These are phyloP conservation scores for Acheta domesticus DNA, from an alignment of 2,888 invertebrate genomes.

Conservation along the genomic window DNA sequence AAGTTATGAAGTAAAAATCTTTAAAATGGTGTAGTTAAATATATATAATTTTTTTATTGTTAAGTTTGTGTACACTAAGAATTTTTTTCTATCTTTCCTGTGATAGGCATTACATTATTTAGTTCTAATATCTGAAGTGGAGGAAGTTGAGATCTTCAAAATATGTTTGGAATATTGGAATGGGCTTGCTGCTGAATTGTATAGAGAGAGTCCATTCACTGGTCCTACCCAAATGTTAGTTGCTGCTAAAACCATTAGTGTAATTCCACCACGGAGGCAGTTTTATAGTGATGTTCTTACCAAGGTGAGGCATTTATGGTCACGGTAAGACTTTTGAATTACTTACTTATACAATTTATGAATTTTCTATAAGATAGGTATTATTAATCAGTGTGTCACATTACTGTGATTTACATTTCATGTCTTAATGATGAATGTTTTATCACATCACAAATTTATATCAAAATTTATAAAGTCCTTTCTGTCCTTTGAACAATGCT, in stretches of 20 bases:
- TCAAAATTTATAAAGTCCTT: no score
- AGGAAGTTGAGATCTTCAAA: constrained; percentile 99
- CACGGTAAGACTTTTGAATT: no score
- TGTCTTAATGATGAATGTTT: not conserved
- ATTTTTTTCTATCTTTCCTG: constrained; percentile 21
- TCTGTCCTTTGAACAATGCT: no score
- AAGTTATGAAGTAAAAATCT: no score
- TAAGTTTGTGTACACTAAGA: no score
- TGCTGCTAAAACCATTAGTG: constrained; percentile 41
- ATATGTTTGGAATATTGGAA: constrained; percentile 99
- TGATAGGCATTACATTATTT: constrained; percentile 72
- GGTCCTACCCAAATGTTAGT: constrained; percentile 48
- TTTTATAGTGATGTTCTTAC: constrained; percentile 78
- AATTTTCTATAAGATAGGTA: no score
- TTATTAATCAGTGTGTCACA: no score
- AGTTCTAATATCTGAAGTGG: constrained; percentile 93
- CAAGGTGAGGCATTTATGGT: constrained; percentile 50
- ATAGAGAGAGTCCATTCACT: constrained; percentile 77
- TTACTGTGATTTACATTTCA: constrained; percentile 19
- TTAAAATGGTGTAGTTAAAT: no score
- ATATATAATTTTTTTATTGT: no score
- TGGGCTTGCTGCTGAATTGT: constrained; percentile 85
- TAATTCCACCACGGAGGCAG: constrained; percentile 57
- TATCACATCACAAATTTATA: no score
- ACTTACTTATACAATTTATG: no score